Evolutionary conservation across 2,113 vertebrate genomes (phyloP).

Genomic region (Erythrocercus mccallii): DNA sequence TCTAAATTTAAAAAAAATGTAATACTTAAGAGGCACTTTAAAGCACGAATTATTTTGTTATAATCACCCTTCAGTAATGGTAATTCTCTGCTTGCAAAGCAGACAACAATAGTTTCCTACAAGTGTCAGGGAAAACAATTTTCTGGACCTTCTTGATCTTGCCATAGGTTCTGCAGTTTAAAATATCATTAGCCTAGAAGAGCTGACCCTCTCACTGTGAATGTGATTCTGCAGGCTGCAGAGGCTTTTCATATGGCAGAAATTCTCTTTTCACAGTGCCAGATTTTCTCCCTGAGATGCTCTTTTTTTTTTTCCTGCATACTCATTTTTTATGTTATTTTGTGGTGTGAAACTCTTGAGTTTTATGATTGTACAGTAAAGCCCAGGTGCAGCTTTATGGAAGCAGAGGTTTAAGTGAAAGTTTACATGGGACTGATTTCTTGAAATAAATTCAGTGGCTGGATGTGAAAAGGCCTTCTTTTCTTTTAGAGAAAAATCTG

Average conservation of each 20-base stretch:
- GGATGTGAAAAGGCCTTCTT: neutral
- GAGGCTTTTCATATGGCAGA: neutral
- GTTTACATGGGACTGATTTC: neutral
- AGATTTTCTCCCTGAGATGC: neutral
- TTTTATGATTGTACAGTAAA: neutral
- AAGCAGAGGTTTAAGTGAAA: neutral
- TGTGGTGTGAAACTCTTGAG: neutral
- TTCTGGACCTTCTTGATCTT: neutral
- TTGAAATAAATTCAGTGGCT: neutral
- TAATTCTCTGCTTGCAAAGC: neutral
- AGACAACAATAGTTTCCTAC: neutral
- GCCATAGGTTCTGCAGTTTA: neutral
- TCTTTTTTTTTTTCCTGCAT: neutral
- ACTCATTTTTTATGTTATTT: neutral
- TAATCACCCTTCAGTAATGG: neutral
- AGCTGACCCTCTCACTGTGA: neutral
- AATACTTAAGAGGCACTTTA: neutral
- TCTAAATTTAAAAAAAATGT: neutral
- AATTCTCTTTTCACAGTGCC: neutral
- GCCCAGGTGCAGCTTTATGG: neutral
- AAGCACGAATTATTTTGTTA: neutral
- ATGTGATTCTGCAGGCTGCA: neutral
- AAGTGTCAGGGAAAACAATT: neutral
- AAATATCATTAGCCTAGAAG: neutral
- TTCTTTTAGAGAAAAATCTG: neutral